A percentile compares a stretch with the other conserved stretches of the same genome.
Conservation (phyloP, 1,140 invertebrate species). For the Melitaea cinxia region DNA sequence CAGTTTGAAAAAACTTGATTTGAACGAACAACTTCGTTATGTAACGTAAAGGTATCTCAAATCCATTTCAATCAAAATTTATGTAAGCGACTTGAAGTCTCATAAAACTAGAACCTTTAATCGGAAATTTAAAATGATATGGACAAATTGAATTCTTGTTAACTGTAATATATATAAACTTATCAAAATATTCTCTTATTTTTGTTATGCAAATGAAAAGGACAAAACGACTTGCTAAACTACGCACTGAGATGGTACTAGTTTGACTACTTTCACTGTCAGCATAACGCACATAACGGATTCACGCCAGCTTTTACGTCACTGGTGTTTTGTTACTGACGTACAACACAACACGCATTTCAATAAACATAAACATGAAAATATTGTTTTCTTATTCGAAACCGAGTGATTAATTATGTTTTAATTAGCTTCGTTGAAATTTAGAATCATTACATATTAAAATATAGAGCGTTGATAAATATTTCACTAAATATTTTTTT, state of each 20-base stretch:
- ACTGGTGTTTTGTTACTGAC: conserved; percentile 14
- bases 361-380: neutral
- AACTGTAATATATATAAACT: too few species aligned
- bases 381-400: neutral
- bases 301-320: conserved; percentile 31
- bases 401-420: neutral
- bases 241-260: conserved; percentile 35
- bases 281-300: conserved; percentile 56
- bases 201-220: conserved; percentile 32
- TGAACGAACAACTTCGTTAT: conserved; percentile 3
- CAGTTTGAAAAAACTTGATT: neutral
- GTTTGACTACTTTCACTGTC: conserved; percentile 67
- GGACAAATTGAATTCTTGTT: conserved; percentile 12
- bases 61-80: conserved; percentile 39
- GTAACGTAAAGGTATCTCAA: conserved; percentile 18
- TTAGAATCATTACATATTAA: neutral
- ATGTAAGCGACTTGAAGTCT: conserved; percentile 28
- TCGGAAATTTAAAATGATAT: conserved; percentile 32
- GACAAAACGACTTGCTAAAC: conserved; percentile 36
- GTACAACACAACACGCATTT: neutral
- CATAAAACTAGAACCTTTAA: conserved; percentile 14
- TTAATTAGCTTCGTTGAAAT: neutral
- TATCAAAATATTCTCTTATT: conserved; percentile 35
- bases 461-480: too few species aligned
- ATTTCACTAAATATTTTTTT: too few species aligned